Percentiles rank a stretch among this genome's conserved stretches.
Evolutionary conservation across 1,140 invertebrate species (phyloP).

Genomic region (Rhynchophorus ferrugineus): DNA sequence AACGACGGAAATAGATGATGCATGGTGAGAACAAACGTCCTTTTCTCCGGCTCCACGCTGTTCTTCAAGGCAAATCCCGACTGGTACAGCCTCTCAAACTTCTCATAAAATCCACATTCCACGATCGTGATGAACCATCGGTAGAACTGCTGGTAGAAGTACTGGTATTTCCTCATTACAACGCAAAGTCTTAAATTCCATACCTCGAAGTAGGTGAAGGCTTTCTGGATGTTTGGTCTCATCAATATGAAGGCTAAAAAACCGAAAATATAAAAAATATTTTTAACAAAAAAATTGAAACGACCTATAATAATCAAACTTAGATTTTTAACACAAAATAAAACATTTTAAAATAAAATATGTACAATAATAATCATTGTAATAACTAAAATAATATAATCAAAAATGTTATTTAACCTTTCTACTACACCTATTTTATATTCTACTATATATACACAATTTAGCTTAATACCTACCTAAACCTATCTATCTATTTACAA

Average conservation of each 20-base stretch:
- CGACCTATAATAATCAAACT: too few species aligned
- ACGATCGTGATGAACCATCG: neutral
- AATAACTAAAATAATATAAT: too few species aligned
- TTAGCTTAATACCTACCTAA: too few species aligned
- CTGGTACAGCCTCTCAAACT: neutral
- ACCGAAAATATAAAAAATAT: too few species aligned
- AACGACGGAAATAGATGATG: neutral
- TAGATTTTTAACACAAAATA: too few species aligned
- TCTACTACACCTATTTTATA: too few species aligned
- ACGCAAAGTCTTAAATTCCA: neutral
- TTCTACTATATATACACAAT: too few species aligned
- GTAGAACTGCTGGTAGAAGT: neutral
- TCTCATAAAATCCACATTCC: neutral
- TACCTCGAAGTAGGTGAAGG: neutral
- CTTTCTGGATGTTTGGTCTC: neutral
- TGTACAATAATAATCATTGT: too few species aligned
- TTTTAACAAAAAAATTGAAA: too few species aligned
- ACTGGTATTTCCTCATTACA: neutral
- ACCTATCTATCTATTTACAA: too few species aligned
- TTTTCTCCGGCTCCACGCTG: neutral
- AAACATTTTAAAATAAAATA: too few species aligned
- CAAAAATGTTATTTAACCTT: too few species aligned
- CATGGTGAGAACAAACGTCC: neutral
- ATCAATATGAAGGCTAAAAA: neutral
- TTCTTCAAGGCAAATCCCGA: neutral